phyloP scores from a whole-genome alignment of 2,888 invertebrate species.

The Aphidius colemani region DNA sequence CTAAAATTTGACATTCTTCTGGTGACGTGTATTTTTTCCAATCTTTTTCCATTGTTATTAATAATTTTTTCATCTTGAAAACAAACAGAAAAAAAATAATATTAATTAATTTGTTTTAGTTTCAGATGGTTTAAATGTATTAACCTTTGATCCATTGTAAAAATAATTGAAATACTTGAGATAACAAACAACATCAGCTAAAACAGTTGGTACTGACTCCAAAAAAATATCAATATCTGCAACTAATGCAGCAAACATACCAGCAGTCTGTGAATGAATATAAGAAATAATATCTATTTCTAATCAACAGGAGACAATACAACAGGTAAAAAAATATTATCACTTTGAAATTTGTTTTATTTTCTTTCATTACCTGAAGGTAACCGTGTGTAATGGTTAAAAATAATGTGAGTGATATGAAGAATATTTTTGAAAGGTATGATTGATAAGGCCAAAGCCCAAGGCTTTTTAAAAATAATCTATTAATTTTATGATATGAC shows the following conservation, averaged over 20 bases:
- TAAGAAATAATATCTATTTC: not conserved
- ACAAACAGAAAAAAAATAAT: not conserved
- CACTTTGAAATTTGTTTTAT: not conserved
- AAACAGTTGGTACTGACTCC: constrained; percentile 35
- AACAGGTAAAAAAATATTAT: not conserved
- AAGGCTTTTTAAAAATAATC: constrained; percentile 32
- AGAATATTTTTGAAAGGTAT: constrained; percentile 30
- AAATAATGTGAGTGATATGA: constrained; percentile 33
- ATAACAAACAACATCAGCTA: constrained; percentile 33
- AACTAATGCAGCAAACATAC: constrained; percentile 38
- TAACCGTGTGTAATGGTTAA: constrained; percentile 34
- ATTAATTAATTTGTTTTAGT: no score
- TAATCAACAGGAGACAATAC: not conserved
- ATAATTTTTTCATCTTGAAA: constrained; percentile 35
- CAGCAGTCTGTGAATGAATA: no score
- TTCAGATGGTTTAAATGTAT: not conserved
- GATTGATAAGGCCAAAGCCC: constrained; percentile 45
- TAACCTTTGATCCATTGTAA: constrained; percentile 32
- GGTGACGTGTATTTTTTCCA: constrained; percentile 30
- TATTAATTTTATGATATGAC: constrained; percentile 32
- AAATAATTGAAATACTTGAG: constrained; percentile 33
- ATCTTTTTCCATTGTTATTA: constrained; percentile 31
- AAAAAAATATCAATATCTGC: constrained; percentile 34
- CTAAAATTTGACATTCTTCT: constrained; percentile 32
- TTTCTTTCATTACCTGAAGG: constrained; percentile 38